Conservation (phyloP, 2,888 invertebrate species). For the Leptinotarsa juncta region DNA sequence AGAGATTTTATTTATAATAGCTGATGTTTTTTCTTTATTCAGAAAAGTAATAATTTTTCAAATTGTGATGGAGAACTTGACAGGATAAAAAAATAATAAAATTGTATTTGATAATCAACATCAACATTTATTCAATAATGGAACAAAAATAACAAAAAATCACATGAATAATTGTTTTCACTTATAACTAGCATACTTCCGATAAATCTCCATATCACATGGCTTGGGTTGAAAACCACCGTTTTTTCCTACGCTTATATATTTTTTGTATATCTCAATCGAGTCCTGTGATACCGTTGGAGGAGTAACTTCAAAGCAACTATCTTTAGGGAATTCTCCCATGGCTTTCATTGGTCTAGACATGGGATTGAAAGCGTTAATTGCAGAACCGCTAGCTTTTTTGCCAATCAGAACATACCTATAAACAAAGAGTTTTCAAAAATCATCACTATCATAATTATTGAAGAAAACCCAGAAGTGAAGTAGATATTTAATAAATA, state of each 20-base stretch:
- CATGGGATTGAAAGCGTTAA: conserved; percentile 66
- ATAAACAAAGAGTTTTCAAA: neutral
- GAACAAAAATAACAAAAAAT: conserved; percentile 19
- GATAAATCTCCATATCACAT: conserved; percentile 67
- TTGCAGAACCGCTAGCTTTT: conserved; percentile 69
- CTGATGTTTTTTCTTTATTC: no score
- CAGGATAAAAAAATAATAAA: no score
- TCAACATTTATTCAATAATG: conserved; percentile 8
- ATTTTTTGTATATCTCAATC: conserved; percentile 77
- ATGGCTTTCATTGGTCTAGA: conserved; percentile 71
- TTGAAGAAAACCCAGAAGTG: no score
- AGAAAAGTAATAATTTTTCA: no score
- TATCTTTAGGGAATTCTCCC: conserved; percentile 75
- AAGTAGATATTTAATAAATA: no score
- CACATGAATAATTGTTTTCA: conserved; percentile 40
- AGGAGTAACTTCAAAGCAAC: conserved; percentile 73
- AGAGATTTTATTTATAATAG: no score
- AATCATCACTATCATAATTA: neutral
- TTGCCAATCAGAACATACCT: conserved; percentile 77
- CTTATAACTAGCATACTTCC: conserved; percentile 63
- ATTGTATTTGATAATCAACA: no score
- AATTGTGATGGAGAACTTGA: no score
- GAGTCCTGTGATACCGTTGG: conserved; percentile 75
- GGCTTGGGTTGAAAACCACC: conserved; percentile 68
- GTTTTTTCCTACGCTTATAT: conserved; percentile 70